Percentiles rank a stretch among this genome's conserved stretches.
Conservation (phyloP, 1,140 invertebrate species). For the Mamestra configurata region DNA sequence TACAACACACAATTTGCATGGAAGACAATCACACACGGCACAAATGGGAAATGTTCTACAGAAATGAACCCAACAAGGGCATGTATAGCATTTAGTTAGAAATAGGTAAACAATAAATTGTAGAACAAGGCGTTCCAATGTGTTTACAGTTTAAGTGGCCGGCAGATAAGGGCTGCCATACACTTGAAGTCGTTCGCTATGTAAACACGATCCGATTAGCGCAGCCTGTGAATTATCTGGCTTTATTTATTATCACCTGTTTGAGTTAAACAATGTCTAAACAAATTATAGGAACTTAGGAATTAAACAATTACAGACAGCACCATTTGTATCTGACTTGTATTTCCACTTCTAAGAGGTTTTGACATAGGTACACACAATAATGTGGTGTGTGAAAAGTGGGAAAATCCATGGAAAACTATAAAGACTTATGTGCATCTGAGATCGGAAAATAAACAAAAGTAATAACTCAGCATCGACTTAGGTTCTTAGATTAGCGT, state of each 20-base stretch:
- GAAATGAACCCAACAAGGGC: constrained; percentile 76
- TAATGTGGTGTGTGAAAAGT: no score
- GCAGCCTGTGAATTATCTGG: constrained; percentile 73
- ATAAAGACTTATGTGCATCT: no score
- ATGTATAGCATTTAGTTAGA: constrained; percentile 76
- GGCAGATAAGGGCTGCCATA: constrained; percentile 61
- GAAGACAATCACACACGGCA: constrained; percentile 76
- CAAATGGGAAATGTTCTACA: constrained; percentile 75
- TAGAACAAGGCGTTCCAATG: constrained; percentile 74
- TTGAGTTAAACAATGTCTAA: constrained; percentile 53
- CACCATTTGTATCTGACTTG: neutral
- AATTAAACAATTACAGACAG: neutral
- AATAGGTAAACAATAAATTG: constrained; percentile 82
- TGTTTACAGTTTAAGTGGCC: constrained; percentile 75
- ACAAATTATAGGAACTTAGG: constrained; percentile 43
- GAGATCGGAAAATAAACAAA: no score
- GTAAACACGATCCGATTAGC: constrained; percentile 85
- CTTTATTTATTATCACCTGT: constrained; percentile 80
- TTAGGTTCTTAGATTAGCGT: neutral
- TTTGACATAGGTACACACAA: neutral
- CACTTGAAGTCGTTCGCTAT: constrained; percentile 71
- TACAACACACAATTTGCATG: constrained; percentile 79
- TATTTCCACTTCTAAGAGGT: neutral
- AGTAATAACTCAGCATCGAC: neutral
- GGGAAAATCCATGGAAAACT: neutral